Conservation (phyloP, 2,113 vertebrate species). For the Setophaga coronata region DNA sequence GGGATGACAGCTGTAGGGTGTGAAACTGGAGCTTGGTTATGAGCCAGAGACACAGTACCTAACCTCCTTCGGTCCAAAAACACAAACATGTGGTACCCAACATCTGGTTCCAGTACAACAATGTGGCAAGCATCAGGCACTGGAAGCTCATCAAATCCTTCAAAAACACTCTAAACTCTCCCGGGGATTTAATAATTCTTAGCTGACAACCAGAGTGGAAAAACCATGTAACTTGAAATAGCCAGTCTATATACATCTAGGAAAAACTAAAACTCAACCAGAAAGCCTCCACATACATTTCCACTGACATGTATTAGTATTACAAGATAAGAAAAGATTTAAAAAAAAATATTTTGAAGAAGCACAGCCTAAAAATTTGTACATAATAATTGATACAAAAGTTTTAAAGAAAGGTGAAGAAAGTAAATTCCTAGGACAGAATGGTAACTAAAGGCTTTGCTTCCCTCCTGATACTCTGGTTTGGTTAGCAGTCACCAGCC, state of each 20-base stretch:
- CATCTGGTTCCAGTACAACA: conserved; percentile 14
- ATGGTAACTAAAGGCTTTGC: neutral
- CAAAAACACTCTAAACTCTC: conserved; percentile 4
- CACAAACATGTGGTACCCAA: neutral
- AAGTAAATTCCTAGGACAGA: neutral
- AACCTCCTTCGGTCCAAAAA: neutral
- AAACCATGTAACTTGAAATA: neutral
- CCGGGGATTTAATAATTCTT: neutral
- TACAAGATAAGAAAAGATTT: neutral
- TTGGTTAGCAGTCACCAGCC: neutral
- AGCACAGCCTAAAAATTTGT: neutral
- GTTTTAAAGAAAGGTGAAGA: neutral
- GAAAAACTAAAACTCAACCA: neutral
- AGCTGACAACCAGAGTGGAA: neutral
- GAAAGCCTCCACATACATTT: neutral
- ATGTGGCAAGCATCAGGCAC: neutral
- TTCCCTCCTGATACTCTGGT: neutral
- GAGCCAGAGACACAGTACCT: neutral
- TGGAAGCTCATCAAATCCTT: conserved; percentile 36
- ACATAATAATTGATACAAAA: neutral
- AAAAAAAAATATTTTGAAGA: neutral
- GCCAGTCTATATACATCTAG: neutral
- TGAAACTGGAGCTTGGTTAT: neutral
- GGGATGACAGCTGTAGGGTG: neutral
- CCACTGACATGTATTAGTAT: neutral